These are phyloP conservation scores for Epinotia nisella DNA, from an alignment of 2,888 invertebrate genomes.

Conservation along the genomic window DNA sequence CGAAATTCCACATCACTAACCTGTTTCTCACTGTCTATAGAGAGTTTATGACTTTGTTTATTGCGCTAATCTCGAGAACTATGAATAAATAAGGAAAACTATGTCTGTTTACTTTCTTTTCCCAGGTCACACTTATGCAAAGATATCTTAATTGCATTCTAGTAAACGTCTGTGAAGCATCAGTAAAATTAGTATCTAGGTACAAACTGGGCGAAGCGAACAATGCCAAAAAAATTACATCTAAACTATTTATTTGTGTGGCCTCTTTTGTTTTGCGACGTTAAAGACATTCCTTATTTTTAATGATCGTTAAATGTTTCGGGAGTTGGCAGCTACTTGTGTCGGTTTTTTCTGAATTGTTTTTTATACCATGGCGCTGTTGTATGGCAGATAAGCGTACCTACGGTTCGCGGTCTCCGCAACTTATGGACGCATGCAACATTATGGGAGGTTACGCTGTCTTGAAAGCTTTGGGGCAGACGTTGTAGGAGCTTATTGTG, in stretches of 20 bases:
- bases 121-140: background rate
- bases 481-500: too few species aligned
- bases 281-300: background rate
- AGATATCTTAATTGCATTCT: background rate
- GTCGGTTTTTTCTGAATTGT: background rate
- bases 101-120: background rate
- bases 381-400: too few species aligned
- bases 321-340: background rate
- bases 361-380: too few species aligned
- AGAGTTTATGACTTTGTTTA: constrained; percentile 21
- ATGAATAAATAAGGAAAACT: background rate
- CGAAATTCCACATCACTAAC: constrained; percentile 29
- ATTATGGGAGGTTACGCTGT: too few species aligned
- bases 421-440: too few species aligned
- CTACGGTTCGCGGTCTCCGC: too few species aligned
- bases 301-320: background rate
- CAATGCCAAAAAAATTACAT: too few species aligned
- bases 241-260: background rate
- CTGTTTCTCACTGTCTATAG: background rate
- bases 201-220: too few species aligned
- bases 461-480: too few species aligned
- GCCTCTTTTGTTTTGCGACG: background rate
- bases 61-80: constrained; percentile 6
- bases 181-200: background rate
- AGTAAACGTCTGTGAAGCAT: background rate